Base-by-base conservation (phyloP, 1,140 invertebrate genomes). In the Caerostris darwini region DNA sequence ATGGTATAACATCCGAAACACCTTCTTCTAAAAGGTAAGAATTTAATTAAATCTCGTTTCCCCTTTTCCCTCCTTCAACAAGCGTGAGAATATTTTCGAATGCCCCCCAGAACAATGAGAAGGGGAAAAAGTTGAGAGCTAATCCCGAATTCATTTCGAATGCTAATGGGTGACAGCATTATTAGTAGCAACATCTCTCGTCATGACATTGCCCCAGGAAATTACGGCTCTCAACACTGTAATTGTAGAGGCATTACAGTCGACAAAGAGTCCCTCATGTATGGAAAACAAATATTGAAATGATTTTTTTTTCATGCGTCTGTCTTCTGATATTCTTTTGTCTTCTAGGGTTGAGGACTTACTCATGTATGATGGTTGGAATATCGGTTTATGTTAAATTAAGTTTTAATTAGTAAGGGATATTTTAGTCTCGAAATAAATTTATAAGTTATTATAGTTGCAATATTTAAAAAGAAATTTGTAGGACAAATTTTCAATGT, bases 1-100 rank as follows among this genome's bases (percentile, higher is more conserved):
- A 77, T 50, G 71, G 14, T 77, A 77, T 77, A 34, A 12, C 71
- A 50, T 5, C 19, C 61, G 34, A 34, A 34, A 34, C 34, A 34
- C 34, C 34, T 34, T 64, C 61, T 17, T 17, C 61, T 17, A 10
- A 50, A 4, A 53, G 34, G 71, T 34, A 34, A 34, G 34, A 12
- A 77, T 77, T 77, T 77, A 77, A 77, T 77, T 77, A 77, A 77
- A 77, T 50, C 34, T 77, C 10, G n/a, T 77, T 50, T 50, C 8
- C n/a, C n/a, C 34, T 34, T 34, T n/a, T n/a, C n/a, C 5, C 71
- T 5, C 34, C 53, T 50, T 77, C 50, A 77, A 77, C 34, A 77
- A 77, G 71, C 34, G 71, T 50, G 71, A 77, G 50, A 77, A 77
- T 77, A 77, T 77, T 77, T 77, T 77, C 71, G 53, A 77, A 34